Percentiles rank a stretch among this genome's conserved stretches.
These are phyloP conservation scores for Cancer borealis DNA, from an alignment of 2,888 invertebrate genomes.

Conservation along the genomic window DNA sequence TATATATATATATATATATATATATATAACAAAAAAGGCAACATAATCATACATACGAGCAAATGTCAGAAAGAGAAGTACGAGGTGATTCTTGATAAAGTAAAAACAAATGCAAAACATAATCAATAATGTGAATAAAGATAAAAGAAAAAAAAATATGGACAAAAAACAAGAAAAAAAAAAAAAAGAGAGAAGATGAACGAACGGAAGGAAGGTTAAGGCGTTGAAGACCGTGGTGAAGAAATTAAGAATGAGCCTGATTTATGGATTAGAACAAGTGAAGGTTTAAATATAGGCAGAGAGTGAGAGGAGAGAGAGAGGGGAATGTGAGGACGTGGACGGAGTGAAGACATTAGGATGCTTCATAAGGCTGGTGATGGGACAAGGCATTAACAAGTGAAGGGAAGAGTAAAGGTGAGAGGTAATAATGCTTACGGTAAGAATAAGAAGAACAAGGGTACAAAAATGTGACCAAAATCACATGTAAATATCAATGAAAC, in stretches of 20 bases:
- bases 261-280: neutral
- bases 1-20: too few species aligned
- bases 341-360: neutral
- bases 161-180: neutral
- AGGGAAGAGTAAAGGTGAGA: neutral
- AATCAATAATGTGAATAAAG: neutral
- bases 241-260: neutral
- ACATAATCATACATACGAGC: neutral
- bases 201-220: neutral
- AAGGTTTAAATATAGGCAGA: neutral
- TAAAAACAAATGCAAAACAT: neutral
- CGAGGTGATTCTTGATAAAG: neutral
- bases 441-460: neutral
- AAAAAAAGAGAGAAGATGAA: neutral
- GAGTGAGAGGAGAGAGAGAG: neutral
- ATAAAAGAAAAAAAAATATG: neutral
- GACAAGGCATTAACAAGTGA: too few species aligned
- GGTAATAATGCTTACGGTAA: neutral
- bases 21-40: neutral
- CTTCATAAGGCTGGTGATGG: neutral
- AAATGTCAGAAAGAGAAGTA: neutral
- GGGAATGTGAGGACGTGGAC: neutral
- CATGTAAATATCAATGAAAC: neutral
- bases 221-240: neutral
- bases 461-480: neutral